A percentile compares a stretch with the other conserved stretches of the same genome.
These are phyloP conservation scores for Phyllostomus discolor DNA, from an alignment of 2,113 vertebrate species.

Conservation along the genomic window DNA sequence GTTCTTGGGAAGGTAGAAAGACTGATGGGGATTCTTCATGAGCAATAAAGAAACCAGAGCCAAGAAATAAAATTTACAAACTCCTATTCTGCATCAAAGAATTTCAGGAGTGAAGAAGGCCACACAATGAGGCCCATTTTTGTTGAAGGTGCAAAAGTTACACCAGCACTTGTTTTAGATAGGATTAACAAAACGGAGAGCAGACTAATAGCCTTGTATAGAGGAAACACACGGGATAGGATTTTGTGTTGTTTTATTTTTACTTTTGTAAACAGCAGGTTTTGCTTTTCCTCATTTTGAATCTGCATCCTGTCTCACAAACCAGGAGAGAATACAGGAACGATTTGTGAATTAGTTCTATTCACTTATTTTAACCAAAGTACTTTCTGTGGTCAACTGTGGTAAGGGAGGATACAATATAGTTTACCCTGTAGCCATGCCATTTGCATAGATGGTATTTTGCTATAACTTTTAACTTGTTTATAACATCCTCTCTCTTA, in stretches of 20 bases:
- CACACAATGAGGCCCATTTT: background rate
- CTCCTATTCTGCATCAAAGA: background rate
- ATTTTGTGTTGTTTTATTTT: background rate
- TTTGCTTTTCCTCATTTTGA: conserved; percentile 8
- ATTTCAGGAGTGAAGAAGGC: background rate
- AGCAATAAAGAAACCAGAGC: background rate
- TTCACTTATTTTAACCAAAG: background rate
- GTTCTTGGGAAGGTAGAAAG: background rate
- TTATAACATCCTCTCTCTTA: background rate
- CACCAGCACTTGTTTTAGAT: background rate
- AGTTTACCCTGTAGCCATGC: too few species aligned
- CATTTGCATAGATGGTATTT: background rate
- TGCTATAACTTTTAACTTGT: background rate
- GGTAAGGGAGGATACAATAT: background rate
- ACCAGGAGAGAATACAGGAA: background rate
- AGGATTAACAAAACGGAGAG: background rate
- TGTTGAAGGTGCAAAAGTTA: background rate
- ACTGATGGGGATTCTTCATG: background rate
- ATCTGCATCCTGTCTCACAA: background rate
- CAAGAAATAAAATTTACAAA: background rate
- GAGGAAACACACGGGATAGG: fast-evolving
- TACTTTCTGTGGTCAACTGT: background rate
- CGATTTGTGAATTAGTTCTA: background rate
- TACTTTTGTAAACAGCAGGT: background rate
- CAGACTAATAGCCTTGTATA: background rate